Evolutionary conservation across 1,140 invertebrate species (phyloP).

Genomic region (Cephus cinctus): DNA sequence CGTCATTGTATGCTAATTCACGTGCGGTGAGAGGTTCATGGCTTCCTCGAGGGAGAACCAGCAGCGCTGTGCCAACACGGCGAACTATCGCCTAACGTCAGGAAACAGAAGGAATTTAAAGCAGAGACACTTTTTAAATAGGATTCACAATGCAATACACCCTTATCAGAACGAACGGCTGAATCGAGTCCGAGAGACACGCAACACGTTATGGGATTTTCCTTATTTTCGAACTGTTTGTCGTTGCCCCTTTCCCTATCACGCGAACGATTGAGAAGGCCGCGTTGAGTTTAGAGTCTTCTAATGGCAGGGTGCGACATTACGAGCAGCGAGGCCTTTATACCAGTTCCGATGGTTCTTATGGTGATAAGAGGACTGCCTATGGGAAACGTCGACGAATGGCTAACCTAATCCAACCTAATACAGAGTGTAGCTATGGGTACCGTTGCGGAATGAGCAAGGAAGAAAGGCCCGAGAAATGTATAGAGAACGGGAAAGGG

Average conservation of each 20-base stretch:
- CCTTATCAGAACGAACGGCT: too few relatives aligned
- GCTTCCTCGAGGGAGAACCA: background rate
- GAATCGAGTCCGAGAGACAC: too few relatives aligned
- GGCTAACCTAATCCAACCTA: background rate
- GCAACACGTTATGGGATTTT: too few relatives aligned
- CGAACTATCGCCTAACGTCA: background rate
- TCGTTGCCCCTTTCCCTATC: too few relatives aligned
- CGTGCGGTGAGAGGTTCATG: slow-evolving; percentile 10
- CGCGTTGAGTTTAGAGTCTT: background rate
- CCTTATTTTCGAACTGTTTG: too few relatives aligned
- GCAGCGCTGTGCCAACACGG: background rate
- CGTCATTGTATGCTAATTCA: slow-evolving; percentile 24
- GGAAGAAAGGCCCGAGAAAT: background rate
- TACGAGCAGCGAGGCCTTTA: background rate
- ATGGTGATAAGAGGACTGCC: too few relatives aligned
- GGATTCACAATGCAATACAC: background rate
- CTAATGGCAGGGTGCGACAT: background rate
- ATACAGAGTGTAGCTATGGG: too few relatives aligned
- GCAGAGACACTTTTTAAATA: background rate
- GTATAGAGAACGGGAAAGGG: background rate
- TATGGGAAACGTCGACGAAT: too few relatives aligned
- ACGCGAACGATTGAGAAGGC: too few relatives aligned
- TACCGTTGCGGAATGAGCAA: too few relatives aligned
- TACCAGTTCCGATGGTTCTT: background rate
- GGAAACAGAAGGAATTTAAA: too few relatives aligned